Evolutionary conservation across 2,888 invertebrate species (phyloP).

Genomic region (Stramonita haemastoma): DNA sequence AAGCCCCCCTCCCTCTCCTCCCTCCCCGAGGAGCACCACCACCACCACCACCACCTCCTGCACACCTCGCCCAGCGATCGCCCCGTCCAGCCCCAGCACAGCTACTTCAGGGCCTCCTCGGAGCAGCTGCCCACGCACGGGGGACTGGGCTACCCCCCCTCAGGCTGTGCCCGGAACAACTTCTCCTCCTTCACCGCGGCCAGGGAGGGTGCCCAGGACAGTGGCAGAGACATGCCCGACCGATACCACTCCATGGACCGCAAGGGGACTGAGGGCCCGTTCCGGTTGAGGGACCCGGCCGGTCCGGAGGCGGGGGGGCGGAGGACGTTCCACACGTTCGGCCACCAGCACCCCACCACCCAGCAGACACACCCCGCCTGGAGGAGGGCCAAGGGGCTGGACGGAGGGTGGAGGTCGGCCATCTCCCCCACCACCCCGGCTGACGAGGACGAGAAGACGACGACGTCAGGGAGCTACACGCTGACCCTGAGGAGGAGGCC

Average conservation of each 20-base stretch:
- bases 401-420: conserved; percentile 48
- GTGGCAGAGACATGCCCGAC: background rate
- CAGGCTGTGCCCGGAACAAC: conserved; percentile 42
- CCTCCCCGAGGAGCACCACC: conserved; percentile 35
- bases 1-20: conserved; percentile 30
- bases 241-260: conserved; percentile 33
- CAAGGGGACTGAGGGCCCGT: conserved; percentile 16
- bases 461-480: conserved; percentile 50
- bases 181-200: conserved; percentile 32
- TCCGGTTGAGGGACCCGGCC: background rate
- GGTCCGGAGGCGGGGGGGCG: background rate
- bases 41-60: background rate
- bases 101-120: conserved; percentile 48
- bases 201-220: background rate
- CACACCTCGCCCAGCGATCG: background rate
- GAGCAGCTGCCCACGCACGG: conserved; percentile 47
- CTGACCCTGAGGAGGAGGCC: conserved; percentile 46
- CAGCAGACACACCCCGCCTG: conserved; percentile 49
- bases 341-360: conserved; percentile 16
- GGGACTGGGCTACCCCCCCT: conserved; percentile 43
- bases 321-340: conserved; percentile 39
- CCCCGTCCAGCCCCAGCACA: conserved; percentile 32
- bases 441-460: conserved; percentile 48
- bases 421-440: conserved; percentile 7
- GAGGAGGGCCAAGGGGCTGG: conserved; percentile 48